Percentiles rank a stretch among this genome's conserved stretches.
Conservation (phyloP, 2,888 invertebrate genomes). For the Mimachlamys varia region DNA sequence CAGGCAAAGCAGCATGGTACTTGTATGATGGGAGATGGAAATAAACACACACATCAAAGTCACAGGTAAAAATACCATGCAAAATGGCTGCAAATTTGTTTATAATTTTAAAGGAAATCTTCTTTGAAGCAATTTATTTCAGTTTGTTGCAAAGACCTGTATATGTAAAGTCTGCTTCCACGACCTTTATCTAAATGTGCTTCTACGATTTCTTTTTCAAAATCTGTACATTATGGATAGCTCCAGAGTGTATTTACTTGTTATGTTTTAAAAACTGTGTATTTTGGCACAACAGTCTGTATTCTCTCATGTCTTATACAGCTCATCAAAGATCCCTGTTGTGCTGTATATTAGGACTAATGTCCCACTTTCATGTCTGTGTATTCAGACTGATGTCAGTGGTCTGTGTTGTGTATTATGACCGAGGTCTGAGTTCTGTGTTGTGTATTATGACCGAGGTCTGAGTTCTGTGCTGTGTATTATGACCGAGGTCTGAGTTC, state of each 20-base stretch:
- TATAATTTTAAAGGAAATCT: no score
- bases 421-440: no score
- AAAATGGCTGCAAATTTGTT: conserved; percentile 10
- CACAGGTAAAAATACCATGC: background rate
- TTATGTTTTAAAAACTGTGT: background rate
- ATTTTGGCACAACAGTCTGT: background rate
- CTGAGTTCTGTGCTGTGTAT: background rate
- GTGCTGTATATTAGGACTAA: background rate
- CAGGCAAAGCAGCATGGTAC: conserved; percentile 67
- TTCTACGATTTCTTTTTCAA: no score
- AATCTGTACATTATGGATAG: no score
- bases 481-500: background rate
- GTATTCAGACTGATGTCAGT: background rate
- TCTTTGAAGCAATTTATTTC: background rate
- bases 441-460: no score
- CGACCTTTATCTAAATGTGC: no score
- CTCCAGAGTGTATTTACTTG: no score
- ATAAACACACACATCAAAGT: conserved; percentile 38
- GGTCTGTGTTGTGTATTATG: no score
- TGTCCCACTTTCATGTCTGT: background rate
- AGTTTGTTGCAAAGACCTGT: background rate
- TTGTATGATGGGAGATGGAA: conserved; percentile 60
- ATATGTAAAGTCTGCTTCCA: background rate
- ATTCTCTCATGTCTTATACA: background rate
- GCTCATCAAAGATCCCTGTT: background rate